Evolutionary conservation across 2,113 vertebrate genomes (phyloP).

Genomic region (Syngnathus floridae): DNA sequence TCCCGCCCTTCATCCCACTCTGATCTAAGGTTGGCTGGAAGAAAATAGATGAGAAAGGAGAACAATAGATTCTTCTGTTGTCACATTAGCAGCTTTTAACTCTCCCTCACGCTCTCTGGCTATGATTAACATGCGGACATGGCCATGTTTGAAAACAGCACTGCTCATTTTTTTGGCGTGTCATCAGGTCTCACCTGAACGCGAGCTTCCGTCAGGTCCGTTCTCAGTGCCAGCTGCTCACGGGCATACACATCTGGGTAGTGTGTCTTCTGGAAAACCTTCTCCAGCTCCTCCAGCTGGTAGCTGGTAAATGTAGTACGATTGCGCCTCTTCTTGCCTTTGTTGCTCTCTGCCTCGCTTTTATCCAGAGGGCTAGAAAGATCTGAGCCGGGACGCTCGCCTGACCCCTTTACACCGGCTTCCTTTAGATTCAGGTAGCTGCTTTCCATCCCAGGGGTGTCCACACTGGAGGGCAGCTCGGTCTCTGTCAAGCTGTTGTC

Average conservation of each 20-base stretch:
- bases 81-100: conserved; percentile 12
- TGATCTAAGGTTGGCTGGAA: conserved; percentile 60
- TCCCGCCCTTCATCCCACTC: conserved; percentile 48
- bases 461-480: conserved; percentile 74
- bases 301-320: conserved; percentile 95
- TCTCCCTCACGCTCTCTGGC: conserved; percentile 17
- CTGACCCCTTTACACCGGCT: conserved; percentile 75
- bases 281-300: conserved; percentile 95
- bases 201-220: conserved; percentile 90
- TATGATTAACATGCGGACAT: conserved; percentile 50
- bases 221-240: conserved; percentile 93
- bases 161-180: not conserved
- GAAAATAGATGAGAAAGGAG: conserved; percentile 49
- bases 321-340: conserved; percentile 91
- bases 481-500: conserved; percentile 80
- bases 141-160: conserved; percentile 18
- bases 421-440: conserved; percentile 90
- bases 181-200: conserved; percentile 77
- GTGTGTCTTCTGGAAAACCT: conserved; percentile 97
- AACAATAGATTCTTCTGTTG: conserved; percentile 55
- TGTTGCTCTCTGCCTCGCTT: conserved; percentile 87
- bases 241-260: conserved; percentile 94
- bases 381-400: conserved; percentile 76
- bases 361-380: conserved; percentile 86
- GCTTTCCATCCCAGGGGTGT: conserved; percentile 86